Base-by-base conservation (phyloP, 2,888 invertebrate genomes). In the Belgica antarctica region DNA sequence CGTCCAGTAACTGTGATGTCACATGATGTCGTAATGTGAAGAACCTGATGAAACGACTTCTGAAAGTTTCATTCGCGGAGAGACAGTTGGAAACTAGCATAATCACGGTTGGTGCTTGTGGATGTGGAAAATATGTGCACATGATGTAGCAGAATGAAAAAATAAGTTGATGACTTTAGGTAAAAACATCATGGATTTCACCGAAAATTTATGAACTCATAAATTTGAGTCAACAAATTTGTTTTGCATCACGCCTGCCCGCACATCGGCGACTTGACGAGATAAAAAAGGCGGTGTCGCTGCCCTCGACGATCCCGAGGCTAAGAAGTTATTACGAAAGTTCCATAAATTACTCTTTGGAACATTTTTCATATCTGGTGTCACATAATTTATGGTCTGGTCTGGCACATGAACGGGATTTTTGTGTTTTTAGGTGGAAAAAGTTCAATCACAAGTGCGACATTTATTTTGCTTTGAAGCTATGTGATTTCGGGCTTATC, bases 301-400 rank as follows among this genome's bases (percentile, higher is more conserved):
- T 41, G 41, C 15, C n/a, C 41, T 41, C 4, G 41, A 4, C 15
- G 41, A 41, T n/a, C 41, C 41, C 15, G 4, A 41, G 41, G 41
- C 41, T 15, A 41, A 41, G 12, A 12, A 34, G 34, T 34, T 12
- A 34, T n/a, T n/a, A n/a, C n/a, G n/a, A n/a, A n/a, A 34, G 7
- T 41, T 41, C n/a, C 31, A 31, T 31, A 41, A 41, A 41, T n/a
- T 41, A 41, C 15, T 12, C n/a, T 10, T 4, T 2, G n/a, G 41
- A 41, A 15, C 41, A 41, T 41, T 41, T 41, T 41, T 41, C 41
- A 41, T 41, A 41, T 41, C 41, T 41, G n/a, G n/a, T n/a, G 41
- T 41, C n/a, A 41, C 41, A 41, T 41, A 41, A 41, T 41, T 41
- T 41, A 41, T 41, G 5, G 15, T 41, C 15, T 10, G 41, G 41